A percentile compares a stretch with the other conserved stretches of the same genome.
Conservation (phyloP, 2,888 invertebrate genomes). For the Plutella xylostella region DNA sequence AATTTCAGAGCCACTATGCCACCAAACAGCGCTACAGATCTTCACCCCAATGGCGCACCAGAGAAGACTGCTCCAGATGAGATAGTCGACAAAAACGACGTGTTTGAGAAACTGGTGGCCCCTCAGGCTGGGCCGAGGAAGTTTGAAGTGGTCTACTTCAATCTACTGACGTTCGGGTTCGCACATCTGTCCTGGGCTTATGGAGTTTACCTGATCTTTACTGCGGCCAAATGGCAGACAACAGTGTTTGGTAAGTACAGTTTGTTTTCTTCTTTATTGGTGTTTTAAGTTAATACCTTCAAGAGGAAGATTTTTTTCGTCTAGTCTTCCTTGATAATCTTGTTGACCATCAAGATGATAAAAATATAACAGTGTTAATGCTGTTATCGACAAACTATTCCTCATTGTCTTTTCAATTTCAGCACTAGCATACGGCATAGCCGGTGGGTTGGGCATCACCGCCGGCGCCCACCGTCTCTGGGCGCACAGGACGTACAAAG, state of each 20-base stretch:
- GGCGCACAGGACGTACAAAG: conserved; percentile 27
- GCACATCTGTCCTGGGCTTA: conserved; percentile 26
- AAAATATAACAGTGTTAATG: too few species aligned
- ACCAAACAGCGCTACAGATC: too few species aligned
- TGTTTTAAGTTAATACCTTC: too few species aligned
- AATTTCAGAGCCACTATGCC: too few species aligned
- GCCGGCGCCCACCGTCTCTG: conserved; percentile 29
- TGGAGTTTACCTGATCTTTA: conserved; percentile 26
- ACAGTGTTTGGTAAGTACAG: conserved; percentile 29
- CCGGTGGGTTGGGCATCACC: conserved; percentile 20
- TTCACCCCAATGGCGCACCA: too few species aligned
- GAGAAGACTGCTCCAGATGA: too few species aligned
- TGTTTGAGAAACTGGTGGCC: conserved; percentile 1
- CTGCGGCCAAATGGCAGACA: conserved; percentile 27
- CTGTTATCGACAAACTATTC: too few species aligned
- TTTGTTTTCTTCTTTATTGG: background rate
- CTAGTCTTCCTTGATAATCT: too few species aligned
- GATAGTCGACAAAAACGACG: too few species aligned
- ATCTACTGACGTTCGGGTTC: conserved; percentile 25
- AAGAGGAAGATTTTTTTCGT: too few species aligned
- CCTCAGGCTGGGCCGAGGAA: conserved; percentile 23
- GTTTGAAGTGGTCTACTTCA: conserved; percentile 16
- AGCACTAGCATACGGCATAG: background rate
- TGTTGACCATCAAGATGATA: too few species aligned
- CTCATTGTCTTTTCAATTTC: too few species aligned